Evolutionary conservation across 1,140 invertebrate species (phyloP), one percentile per base, ranked within the genome.

Genomic region (Hylaeus volcanicus): DNA sequence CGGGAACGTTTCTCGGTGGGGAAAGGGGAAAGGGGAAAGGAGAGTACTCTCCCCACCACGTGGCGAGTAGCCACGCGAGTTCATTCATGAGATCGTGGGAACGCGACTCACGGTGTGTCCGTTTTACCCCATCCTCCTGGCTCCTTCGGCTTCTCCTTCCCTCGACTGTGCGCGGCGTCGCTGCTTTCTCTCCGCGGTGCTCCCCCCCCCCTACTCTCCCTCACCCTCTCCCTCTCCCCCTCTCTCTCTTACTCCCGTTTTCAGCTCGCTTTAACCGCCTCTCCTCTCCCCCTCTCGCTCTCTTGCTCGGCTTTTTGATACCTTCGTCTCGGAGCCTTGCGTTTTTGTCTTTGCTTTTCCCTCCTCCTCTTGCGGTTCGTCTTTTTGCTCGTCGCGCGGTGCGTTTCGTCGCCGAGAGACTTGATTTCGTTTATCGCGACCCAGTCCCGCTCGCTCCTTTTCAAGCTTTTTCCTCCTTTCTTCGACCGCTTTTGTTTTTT

Each of bases 1-100:
- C 41, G 56, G 72, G 64, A 60, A 14, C 61, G 48, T 61, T 55
- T 48, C 78, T 56, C 51, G 65, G 1, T 26, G 63, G 56, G 63
- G 72, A 5, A 41, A 74, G 58, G 56, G 63, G 72, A 5, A 41
- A 74, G 58, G 53, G 77, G 88, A 80, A 89, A 88, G 85, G 84
- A 88, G 85, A 79, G 88, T 74, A 81, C 73, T 74, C 74, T 68
- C 89, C 90, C 90, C 89, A 88, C 90, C 85, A 79, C 79, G 81
- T 68, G 45, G 82, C 88, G 79, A 88, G 89, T 88, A 90, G 92
- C 92, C 92, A 93, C 92, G 92, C 92, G 92, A 93, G 91, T 93
- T 93, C 92, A 93, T 93, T 93, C 92, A 93, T 93, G 91, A 93
- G 92, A 93, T 93, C 92, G 92, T 93, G 92, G 92, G 92, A 93